Evolutionary conservation across 2,797 vertebrate species (phyloP), one percentile per base, ranked within the genome.

Genomic region (Catostomus latipinnis): DNA sequence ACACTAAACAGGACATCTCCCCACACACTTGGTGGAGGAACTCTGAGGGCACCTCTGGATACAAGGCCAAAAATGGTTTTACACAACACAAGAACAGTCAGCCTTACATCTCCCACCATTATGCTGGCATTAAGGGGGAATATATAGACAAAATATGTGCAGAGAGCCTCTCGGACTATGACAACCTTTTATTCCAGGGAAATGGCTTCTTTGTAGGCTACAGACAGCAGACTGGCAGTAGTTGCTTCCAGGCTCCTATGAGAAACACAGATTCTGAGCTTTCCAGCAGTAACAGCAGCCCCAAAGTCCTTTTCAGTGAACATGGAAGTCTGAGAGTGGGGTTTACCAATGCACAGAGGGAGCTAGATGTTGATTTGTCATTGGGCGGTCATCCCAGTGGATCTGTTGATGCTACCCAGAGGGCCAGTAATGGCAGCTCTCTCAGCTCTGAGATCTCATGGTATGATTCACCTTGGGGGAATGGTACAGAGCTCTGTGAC

Each of bases 401-500:
- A 5, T 82, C 89, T 1, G 76, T 90, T 0, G 93, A 94, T 74
- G 90, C 93, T n/a, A 91, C 88, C 16, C 93, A 94, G 52, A 92
- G 93, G 60, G 96, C 96, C 77, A 97, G 97, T 87, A 96, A 96
- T 83, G 96, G 97, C 71, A 97, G 96, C 88, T 98, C 96, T 0
- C 90, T 97, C 46, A 98, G 97, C 88, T 98, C 97, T 0, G 96
- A 97, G 73, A 94, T 94, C 8, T 98, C 97, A 14, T 98, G 96
- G 96, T 97, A 97, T 81, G 97, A 98, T 87, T 96, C 94, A 0
- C 96, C 96, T 0, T 97, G 96, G 96, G 96, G 96, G 45, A 89
- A 88, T 10, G 84, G 71, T 1, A 90, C 90, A 1, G 96, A 96
- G 84, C 88, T 92, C 63, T 89, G 84, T 0, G 95, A 96, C 71